Base-by-base conservation (phyloP, 2,888 invertebrate species). In the Automeris io region DNA sequence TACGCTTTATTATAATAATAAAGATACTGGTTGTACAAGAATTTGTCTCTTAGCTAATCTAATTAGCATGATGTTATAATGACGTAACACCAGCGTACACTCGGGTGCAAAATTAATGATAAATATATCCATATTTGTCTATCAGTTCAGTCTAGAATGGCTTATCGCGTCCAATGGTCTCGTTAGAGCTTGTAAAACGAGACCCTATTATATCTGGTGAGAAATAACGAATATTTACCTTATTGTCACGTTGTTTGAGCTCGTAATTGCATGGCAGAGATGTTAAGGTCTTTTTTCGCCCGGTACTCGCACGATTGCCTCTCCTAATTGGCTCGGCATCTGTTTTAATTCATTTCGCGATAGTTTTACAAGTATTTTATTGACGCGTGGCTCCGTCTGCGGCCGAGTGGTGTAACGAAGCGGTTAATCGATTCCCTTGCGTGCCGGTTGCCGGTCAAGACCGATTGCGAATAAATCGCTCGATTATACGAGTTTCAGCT, bases 321-420 rank as follows among this genome's bases (percentile, higher is more conserved):
- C 64, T 74, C 82, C 86, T 86, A 86, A 86, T 86, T 86, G 86
- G 83, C 75, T 81, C 74, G 65, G 75, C 82, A 82, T 85, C 77
- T 82, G 85, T 80, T 83, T 83, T 79, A 83, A 86, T 86, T 86
- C 85, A 85, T 80, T 83, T 81, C 65, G 82, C 83, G 80, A 85
- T 85, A 85, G 85, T 83, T 86, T 82, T 82, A 85, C 85, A 85
- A 80, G 85, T 81, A 83, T 83, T 85, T 83, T 82, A 85, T 78
- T 81, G 85, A 82, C 74, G 76, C 75, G 78, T 77, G 78, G 80
- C 85, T 79, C 85, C 83, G 80, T 78, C 82, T 78, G 73, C 70
- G 75, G 68, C 53, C 61, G 62, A 53, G 42, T 55, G 64, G 71
- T 67, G 80, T 72, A 80, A 75, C 80, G 67, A 70, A 74, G 64